Evolutionary conservation across 2,113 vertebrate species (phyloP), one percentile per base, ranked within the genome.

Genomic region (Emydocephalus ijimae): DNA sequence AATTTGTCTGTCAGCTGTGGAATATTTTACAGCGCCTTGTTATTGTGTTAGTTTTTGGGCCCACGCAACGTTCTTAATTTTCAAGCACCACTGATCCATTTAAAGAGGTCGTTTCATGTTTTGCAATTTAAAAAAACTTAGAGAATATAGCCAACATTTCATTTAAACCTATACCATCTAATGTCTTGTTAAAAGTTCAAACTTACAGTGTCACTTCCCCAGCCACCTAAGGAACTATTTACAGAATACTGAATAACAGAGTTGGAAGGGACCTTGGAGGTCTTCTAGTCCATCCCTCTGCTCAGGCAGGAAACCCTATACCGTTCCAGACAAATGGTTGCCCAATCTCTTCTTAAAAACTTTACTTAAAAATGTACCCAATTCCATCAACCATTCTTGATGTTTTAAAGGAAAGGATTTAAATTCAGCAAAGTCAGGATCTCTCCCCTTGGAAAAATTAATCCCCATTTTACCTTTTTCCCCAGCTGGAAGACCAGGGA

Each of bases 401-500:
- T 26, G 24, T 61, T 29, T 29, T 7, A 29, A 3, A 39, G 64
- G 5, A 54, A 55, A 43, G 8, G 54, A 7, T 3, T 23, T 34
- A 20, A 89, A 89, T 59, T 26, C 23, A 12, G 14, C 2, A 3
- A 45, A 23, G 55, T 11, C 10, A 24, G 9, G 34, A 56, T 26
- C 48, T n/a, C 57, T 26, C 5, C 23, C 20, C 26, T 9, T 74
- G 29, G 89, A 24, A 15, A 43, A 43, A 61, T 10, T 1, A 18
- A 54, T 0, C 1, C 10, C 21, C 3, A 0, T 2, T 18, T 34
- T 98, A 99, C 99, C 99, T 99, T 99, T 97, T 99, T 99, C 85
- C 99, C 99, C 94, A 99, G 96, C 93, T 99, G 99, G 95, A 99
- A 99, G 14, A 99, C 99, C 18, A 99, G 96, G 0, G 99, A 99